These are phyloP conservation scores for Panthera tigris DNA, from an alignment of 2,113 vertebrate genomes.

Conservation along the genomic window DNA sequence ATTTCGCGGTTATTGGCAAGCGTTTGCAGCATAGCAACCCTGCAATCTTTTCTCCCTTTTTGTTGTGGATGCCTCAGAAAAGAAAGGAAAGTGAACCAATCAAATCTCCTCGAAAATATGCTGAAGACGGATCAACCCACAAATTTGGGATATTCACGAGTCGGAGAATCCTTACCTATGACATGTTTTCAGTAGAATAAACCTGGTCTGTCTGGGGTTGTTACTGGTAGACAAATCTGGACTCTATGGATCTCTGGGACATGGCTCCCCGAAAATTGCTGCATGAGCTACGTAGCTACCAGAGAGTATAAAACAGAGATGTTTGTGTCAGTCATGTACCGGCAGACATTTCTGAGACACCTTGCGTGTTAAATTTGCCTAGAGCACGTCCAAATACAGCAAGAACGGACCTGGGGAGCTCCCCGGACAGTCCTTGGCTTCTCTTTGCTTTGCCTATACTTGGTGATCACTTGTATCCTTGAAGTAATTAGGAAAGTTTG, in stretches of 20 bases:
- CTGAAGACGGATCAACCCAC: not conserved
- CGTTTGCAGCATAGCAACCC: not conserved
- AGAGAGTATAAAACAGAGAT: not conserved
- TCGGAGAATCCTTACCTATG: not conserved
- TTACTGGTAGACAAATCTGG: not conserved
- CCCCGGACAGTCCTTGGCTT: accelerated
- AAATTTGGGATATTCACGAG: not conserved
- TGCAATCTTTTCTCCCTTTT: not conserved
- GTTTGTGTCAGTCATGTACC: accelerated
- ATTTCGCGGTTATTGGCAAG: not conserved
- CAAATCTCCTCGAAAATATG: not conserved
- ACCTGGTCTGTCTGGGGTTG: not conserved
- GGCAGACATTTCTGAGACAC: not conserved
- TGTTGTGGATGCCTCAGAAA: not conserved
- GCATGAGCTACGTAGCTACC: not conserved
- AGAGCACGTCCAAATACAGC: not conserved
- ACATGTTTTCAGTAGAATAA: not conserved
- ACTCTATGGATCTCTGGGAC: not conserved
- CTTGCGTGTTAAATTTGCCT: no score
- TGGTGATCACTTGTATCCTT: not conserved
- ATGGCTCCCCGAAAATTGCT: not conserved
- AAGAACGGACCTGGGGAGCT: not conserved
- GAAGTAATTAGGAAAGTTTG: not conserved
- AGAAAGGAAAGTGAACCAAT: not conserved
- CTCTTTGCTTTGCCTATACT: not conserved